These are phyloP conservation scores for Tenthredo livida DNA, from an alignment of 2,888 invertebrate genomes.

Conservation along the genomic window DNA sequence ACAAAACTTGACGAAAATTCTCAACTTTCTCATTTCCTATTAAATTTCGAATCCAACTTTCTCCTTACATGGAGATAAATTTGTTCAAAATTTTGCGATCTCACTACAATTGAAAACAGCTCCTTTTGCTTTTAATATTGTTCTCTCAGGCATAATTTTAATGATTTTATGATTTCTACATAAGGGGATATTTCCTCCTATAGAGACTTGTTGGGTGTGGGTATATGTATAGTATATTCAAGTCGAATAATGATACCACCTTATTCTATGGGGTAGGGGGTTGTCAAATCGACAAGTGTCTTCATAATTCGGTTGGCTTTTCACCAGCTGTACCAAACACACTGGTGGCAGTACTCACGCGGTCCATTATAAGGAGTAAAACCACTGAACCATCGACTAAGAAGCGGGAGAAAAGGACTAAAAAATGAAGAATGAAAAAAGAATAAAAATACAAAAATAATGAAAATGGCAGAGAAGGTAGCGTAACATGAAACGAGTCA, in stretches of 20 bases:
- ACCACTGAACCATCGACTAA: not conserved
- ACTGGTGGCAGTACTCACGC: not conserved
- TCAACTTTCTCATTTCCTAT: not conserved
- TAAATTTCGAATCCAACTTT: not conserved
- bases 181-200: too few relatives aligned
- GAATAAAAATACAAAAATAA: not conserved
- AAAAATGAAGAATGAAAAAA: not conserved
- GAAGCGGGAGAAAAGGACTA: not conserved
- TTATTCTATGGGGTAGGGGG: too few relatives aligned
- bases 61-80: not conserved
- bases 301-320: not conserved
- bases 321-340: not conserved
- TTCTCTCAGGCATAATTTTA: not conserved
- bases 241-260: not conserved
- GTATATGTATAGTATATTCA: not conserved
- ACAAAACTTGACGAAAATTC: not conserved
- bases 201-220: not conserved
- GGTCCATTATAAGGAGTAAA: not conserved
- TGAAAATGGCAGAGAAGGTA: constrained; percentile 15
- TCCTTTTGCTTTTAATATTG: not conserved
- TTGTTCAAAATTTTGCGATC: not conserved
- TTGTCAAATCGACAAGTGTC: not conserved
- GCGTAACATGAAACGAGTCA: constrained; percentile 32
- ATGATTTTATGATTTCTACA: too few relatives aligned
- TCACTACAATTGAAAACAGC: not conserved